A percentile compares a stretch with the other conserved stretches of the same genome.
These are phyloP conservation scores for Sphinx pinastri DNA, from an alignment of 2,888 invertebrate genomes.

Conservation along the genomic window DNA sequence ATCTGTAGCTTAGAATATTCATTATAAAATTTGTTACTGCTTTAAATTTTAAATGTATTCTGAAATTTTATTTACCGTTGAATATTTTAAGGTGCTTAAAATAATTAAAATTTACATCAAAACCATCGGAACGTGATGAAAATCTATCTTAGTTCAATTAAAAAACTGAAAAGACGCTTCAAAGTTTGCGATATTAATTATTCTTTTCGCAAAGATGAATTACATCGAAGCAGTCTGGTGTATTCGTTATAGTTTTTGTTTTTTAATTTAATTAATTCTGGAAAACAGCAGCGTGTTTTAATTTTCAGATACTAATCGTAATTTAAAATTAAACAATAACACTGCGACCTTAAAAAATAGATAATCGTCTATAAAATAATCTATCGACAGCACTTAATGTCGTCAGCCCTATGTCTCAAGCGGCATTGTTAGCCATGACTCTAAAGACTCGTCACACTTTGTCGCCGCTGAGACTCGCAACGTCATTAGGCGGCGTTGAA, in stretches of 20 bases:
- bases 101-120: not conserved
- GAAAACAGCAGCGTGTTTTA: not conserved
- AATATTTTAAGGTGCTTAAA: no score
- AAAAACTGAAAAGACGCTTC: not conserved
- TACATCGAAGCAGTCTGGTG: not conserved
- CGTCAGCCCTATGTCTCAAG: not conserved
- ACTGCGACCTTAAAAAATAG: no score
- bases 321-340: not conserved
- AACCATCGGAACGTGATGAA: not conserved
- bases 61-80: no score
- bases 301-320: not conserved
- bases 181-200: not conserved
- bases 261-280: not conserved
- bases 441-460: not conserved
- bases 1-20: no score
- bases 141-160: not conserved
- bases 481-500: not conserved
- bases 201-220: not conserved
- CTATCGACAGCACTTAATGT: no score
- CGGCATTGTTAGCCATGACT: slow-evolving; percentile 20
- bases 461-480: not conserved
- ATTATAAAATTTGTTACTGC: no score
- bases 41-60: no score
- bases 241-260: not conserved
- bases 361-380: not conserved